These are phyloP conservation scores for Papilio polytes DNA, from an alignment of 1,140 invertebrate species.

Conservation along the genomic window DNA sequence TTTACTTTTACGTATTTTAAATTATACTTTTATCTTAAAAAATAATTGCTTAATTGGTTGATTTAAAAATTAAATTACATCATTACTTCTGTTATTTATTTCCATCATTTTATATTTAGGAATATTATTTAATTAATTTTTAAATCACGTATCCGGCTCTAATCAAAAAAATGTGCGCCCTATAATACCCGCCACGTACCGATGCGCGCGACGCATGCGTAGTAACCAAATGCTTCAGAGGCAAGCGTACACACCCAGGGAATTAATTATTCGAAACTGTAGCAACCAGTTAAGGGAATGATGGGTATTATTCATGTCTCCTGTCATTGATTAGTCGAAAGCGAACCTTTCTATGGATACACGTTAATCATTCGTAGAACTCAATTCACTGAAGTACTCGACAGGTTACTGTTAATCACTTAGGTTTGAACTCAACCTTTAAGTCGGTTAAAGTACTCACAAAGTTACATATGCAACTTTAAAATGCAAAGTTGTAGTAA, in stretches of 20 bases:
- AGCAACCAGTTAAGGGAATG: slow-evolving; percentile 49
- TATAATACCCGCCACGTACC: slow-evolving; percentile 62
- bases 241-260: slow-evolving; percentile 54
- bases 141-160: background rate
- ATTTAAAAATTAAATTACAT: background rate
- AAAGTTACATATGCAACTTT: too few relatives aligned
- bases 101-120: background rate
- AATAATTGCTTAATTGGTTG: background rate
- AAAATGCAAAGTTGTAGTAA: too few relatives aligned
- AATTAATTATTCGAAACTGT: slow-evolving; percentile 72
- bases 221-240: slow-evolving; percentile 44
- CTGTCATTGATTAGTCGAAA: slow-evolving; percentile 56
- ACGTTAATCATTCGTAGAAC: slow-evolving; percentile 18
- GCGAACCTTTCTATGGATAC: slow-evolving; percentile 40
- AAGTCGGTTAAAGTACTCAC: background rate
- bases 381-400: slow-evolving; percentile 21
- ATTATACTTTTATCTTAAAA: too few relatives aligned
- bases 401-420: slow-evolving; percentile 9
- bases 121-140: background rate
- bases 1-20: too few relatives aligned
- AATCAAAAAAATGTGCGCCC: slow-evolving; percentile 44
- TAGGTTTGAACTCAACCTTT: slow-evolving; percentile 18
- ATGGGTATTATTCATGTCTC: slow-evolving; percentile 59
- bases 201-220: slow-evolving; percentile 62
- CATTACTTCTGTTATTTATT: background rate